Percentiles rank a stretch among this genome's conserved stretches.
phyloP scores from a whole-genome alignment of 1,140 invertebrate genomes.

The Solenopsis invicta region DNA sequence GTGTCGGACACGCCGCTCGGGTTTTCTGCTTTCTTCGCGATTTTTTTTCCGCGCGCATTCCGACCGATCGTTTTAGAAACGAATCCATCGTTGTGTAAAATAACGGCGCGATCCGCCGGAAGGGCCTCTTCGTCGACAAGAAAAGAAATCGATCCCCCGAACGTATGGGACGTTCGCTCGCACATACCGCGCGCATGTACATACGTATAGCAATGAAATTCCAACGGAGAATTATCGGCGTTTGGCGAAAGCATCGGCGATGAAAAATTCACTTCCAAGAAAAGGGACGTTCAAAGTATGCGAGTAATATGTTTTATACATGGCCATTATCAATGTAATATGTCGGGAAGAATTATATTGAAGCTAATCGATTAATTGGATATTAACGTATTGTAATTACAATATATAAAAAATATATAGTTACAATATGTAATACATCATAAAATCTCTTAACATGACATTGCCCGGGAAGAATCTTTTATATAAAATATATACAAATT shows the following conservation, averaged over 20 bases:
- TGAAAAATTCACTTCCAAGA: neutral
- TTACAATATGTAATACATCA: no score
- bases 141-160: constrained; percentile 26
- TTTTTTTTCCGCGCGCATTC: constrained; percentile 37
- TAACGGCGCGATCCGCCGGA: constrained; percentile 10
- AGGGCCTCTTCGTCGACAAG: neutral
- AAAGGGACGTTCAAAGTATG: neutral
- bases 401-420: no score
- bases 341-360: neutral
- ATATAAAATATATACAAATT: no score
- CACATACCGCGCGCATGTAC: neutral
- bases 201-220: constrained; percentile 10
- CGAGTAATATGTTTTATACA: neutral
- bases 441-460: neutral
- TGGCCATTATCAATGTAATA: neutral
- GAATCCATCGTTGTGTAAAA: constrained; percentile 57
- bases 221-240: neutral
- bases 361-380: neutral
- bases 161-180: neutral
- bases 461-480: neutral
- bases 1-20: constrained; percentile 66
- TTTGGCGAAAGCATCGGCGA: neutral
- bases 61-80: constrained; percentile 55
- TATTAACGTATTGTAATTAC: no score
- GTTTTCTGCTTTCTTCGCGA: constrained; percentile 78